phyloP scores from a whole-genome alignment of 1,140 invertebrate genomes.

The Drosophila takahashii region DNA sequence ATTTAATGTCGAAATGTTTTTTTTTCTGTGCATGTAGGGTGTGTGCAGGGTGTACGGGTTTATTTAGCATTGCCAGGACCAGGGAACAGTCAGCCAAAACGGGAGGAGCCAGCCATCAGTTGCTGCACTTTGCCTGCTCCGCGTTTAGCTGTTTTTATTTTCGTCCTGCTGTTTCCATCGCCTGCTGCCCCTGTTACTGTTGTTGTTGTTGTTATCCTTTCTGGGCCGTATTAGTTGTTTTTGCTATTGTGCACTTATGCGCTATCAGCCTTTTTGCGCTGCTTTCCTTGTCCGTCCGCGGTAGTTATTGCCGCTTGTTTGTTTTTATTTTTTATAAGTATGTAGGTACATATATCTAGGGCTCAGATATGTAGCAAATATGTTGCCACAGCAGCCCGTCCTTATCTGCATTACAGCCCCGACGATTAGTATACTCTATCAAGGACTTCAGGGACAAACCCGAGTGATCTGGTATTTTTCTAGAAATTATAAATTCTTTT shows the following conservation, averaged over 20 bases:
- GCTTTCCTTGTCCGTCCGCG: slow-evolving; percentile 29
- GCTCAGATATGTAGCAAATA: slow-evolving; percentile 2
- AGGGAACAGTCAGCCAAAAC: slow-evolving; percentile 38
- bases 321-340: slow-evolving; percentile 47
- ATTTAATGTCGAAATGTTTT: too few species aligned
- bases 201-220: slow-evolving; percentile 26
- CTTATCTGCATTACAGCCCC: slow-evolving; percentile 50
- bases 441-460: background rate
- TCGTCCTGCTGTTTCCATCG: slow-evolving; percentile 12
- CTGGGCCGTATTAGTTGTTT: slow-evolving; percentile 21
- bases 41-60: slow-evolving; percentile 41
- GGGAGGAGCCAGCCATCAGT: slow-evolving; percentile 60
- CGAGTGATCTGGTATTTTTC: background rate
- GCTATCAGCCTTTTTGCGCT: slow-evolving; percentile 77
- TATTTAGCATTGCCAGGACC: slow-evolving; percentile 71
- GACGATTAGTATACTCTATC: slow-evolving; percentile 54
- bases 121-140: slow-evolving; percentile 57
- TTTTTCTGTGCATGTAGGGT: too few species aligned
- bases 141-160: slow-evolving; percentile 60
- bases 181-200: slow-evolving; percentile 11
- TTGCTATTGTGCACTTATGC: slow-evolving; percentile 74
- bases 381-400: slow-evolving; percentile 60
- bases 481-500: too few species aligned
- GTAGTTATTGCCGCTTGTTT: slow-evolving; percentile 64
- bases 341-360: slow-evolving; percentile 13